Evolutionary conservation across 1,140 invertebrate species (phyloP), one percentile per base, ranked within the genome.

Genomic region (Atopsyche davidsoni): DNA sequence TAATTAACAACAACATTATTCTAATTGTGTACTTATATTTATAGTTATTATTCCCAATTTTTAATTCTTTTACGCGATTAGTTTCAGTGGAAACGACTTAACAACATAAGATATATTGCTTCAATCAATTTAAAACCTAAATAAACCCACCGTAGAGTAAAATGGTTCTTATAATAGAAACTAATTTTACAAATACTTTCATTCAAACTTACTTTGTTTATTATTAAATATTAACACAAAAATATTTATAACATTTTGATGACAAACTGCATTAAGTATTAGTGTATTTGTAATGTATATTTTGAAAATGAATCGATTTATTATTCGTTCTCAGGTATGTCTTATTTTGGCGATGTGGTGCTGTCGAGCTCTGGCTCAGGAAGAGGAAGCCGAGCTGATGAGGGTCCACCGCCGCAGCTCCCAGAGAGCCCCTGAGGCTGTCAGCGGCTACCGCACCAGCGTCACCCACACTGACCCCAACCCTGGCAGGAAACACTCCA

Each of bases 281-380:
- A n/a, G n/a, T n/a, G 3, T 40, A 21, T 17, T 38, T 13, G 11
- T 38, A n/a, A n/a, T 3, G 9, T 38, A 17, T 40, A 42, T 13
- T 49, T 42, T 31, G 41, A 31, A 25, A 39, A 46, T 39, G 32
- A 3, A 4, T 41, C 4, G 6, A 50, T 39, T 3, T 25, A 38
- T 45, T 21, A 34, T 55, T 50, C 9, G 59, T 60, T 74, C 73
- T 49, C 70, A 74, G 72, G 68, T 72, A 66, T 64, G 65, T 64
- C 60, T 72, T 64, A 58, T 73, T 63, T 62, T 66, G 49, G 60
- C 64, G 46, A 57, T 64, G 57, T 35, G 67, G 36, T 57, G 46
- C 45, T 58, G 60, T 46, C 58, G 56, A 43, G 60, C 53, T 23
- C 47, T 55, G 53, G 67, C 67, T 60, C 67, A 71, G 63, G 64